Conservation (phyloP, 2,113 vertebrate species). For the Pluvialis apricaria region DNA sequence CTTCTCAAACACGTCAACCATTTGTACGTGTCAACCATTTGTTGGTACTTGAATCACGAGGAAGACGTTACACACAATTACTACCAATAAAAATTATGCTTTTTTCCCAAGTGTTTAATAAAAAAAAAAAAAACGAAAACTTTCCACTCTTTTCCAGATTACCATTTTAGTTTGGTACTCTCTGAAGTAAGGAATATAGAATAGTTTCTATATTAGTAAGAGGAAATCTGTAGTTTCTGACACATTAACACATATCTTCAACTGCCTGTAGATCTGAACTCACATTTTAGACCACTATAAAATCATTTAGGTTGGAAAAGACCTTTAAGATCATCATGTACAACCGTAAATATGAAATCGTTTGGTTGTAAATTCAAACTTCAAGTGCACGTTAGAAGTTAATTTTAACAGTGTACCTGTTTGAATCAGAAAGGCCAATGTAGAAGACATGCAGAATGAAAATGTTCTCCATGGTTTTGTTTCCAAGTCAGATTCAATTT, state of each 20-base stretch:
- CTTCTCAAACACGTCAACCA: constrained; percentile 30
- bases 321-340: neutral
- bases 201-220: neutral
- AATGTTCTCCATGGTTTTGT: neutral
- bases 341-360: neutral
- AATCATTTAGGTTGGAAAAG: neutral
- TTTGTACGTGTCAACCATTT: constrained; percentile 10
- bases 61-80: constrained; percentile 40
- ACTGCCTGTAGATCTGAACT: neutral
- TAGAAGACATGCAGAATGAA: neutral
- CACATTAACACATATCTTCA: neutral
- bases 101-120: constrained; percentile 47
- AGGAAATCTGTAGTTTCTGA: neutral
- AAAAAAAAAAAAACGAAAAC: neutral
- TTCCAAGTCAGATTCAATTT: neutral
- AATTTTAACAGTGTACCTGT: neutral
- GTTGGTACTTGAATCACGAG: constrained; percentile 18
- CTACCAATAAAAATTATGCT: constrained; percentile 44
- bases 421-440: neutral
- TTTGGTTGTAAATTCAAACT: neutral
- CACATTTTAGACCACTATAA: neutral
- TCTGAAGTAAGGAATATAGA: constrained; percentile 2
- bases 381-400: neutral
- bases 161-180: constrained; percentile 36
- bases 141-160: neutral